Base-by-base conservation (phyloP, 2,888 invertebrate species). In the Lasius fuliginosus region DNA sequence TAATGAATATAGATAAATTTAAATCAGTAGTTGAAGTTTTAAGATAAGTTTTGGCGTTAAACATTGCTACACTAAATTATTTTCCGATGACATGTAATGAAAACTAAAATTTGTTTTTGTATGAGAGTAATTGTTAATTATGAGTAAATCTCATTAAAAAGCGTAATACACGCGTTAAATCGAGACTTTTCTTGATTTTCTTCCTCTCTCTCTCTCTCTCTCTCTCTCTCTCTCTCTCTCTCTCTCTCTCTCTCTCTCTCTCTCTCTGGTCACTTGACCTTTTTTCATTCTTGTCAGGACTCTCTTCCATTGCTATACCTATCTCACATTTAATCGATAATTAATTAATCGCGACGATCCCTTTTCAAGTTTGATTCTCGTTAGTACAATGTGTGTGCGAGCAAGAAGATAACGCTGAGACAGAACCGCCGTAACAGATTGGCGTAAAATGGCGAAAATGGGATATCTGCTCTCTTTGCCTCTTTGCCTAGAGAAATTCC, bases 281-380 rank as follows among this genome's bases (percentile, higher is more conserved):
- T 68, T 76, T 56, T 69, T 62, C 42, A 53, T 58, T 49, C 42
- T 40, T 71, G 15, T 73, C 65, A 23, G 40, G 18, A 64, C 36
- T 56, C 58, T 74, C 56, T 60, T 60, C 46, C 81, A 4, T 42
- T 53, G 36, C 33, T 36, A 15, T 81, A 49, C 36, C 67, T 53
- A 56, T 56, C 53, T 49, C 53, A 56, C 74, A 67, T 68, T 82
- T 83, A 82, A 84, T 85, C 87, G 87, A 84, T 89, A 89, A 89
- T 87, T 89, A 87, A 89, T 89, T 89, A 89, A 89, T 87, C 88
- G 85, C 69, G 46, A 67, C 89, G 87, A 62, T 71, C 75, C 67
- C 67, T 69, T 71, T 67, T 49, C 53, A 33, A 65, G 64, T 82
- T 69, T 87, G 89, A 88, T 89, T 84, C 88, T 89, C 84, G 88